These are phyloP conservation scores for Neogale vison DNA, from an alignment of 2,113 vertebrate genomes.

Conservation along the genomic window DNA sequence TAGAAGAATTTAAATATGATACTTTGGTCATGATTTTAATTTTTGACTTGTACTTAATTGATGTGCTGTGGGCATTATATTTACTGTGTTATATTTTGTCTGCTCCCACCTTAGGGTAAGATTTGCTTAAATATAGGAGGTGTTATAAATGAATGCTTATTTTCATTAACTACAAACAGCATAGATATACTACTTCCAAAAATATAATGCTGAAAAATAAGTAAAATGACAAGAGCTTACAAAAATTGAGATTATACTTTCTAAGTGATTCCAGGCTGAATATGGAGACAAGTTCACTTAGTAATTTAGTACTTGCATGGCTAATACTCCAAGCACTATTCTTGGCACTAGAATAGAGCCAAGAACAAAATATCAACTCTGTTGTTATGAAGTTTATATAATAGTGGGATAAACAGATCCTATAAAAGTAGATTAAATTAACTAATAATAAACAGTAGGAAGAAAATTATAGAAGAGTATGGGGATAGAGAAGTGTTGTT, in stretches of 20 bases:
- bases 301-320: neutral
- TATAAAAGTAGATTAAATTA: neutral
- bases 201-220: neutral
- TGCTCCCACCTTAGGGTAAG: neutral
- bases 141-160: neutral
- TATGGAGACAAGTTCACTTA: neutral
- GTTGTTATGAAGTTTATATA: neutral
- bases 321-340: neutral
- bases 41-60: neutral
- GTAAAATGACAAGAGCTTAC: neutral
- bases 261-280: neutral
- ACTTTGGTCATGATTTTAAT: neutral
- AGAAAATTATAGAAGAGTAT: neutral
- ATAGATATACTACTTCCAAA: neutral
- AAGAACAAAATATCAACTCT: neutral
- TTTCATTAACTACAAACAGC: neutral
- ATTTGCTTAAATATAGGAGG: neutral
- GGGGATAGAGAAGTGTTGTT: neutral
- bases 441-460: neutral
- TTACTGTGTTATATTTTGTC: neutral
- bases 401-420: neutral
- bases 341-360: neutral
- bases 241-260: neutral
- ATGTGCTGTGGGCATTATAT: neutral
- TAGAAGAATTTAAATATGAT: neutral